phyloP scores from a whole-genome alignment of 2,797 vertebrate species.

The Danio albolineatus region DNA sequence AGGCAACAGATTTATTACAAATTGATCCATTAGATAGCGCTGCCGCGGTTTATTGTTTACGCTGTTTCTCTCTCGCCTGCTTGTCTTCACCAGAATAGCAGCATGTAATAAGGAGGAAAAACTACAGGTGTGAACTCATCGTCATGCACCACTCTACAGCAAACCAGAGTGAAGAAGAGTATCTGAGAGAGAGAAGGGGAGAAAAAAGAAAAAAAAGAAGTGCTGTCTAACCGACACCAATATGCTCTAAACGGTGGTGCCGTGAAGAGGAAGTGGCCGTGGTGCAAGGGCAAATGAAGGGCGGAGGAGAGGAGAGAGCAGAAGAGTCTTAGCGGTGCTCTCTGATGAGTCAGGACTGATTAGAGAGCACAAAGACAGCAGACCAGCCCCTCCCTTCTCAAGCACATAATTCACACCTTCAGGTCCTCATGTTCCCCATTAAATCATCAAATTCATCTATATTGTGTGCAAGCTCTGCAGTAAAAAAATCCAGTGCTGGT shows the following conservation, averaged over 20 bases:
- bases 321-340: slow-evolving; percentile 43
- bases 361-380: slow-evolving; percentile 64
- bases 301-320: slow-evolving; percentile 58
- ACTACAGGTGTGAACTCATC: slow-evolving; percentile 79
- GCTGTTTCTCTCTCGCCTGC: slow-evolving; percentile 55
- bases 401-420: slow-evolving; percentile 65
- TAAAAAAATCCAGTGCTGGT: slow-evolving; percentile 26
- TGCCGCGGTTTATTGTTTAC: slow-evolving; percentile 78
- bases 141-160: slow-evolving; percentile 71
- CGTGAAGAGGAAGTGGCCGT: slow-evolving; percentile 60
- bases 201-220: slow-evolving; percentile 57
- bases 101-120: slow-evolving; percentile 76
- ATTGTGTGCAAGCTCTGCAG: slow-evolving; percentile 46
- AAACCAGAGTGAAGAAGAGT: slow-evolving; percentile 48
- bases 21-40: slow-evolving; percentile 86
- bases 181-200: slow-evolving; percentile 46
- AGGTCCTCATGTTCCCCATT: slow-evolving; percentile 62
- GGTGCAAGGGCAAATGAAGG: slow-evolving; percentile 76
- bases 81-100: slow-evolving; percentile 70
- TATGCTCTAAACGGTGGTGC: slow-evolving; percentile 59
- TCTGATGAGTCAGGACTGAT: slow-evolving; percentile 63
- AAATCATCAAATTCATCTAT: slow-evolving; percentile 69
- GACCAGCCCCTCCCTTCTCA: slow-evolving; percentile 67
- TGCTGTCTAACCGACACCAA: slow-evolving; percentile 70
- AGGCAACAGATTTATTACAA: slow-evolving; percentile 88